A percentile compares a stretch with the other conserved stretches of the same genome.
Conservation (phyloP, 2,113 vertebrate genomes). For the Podarcis cretensis region DNA sequence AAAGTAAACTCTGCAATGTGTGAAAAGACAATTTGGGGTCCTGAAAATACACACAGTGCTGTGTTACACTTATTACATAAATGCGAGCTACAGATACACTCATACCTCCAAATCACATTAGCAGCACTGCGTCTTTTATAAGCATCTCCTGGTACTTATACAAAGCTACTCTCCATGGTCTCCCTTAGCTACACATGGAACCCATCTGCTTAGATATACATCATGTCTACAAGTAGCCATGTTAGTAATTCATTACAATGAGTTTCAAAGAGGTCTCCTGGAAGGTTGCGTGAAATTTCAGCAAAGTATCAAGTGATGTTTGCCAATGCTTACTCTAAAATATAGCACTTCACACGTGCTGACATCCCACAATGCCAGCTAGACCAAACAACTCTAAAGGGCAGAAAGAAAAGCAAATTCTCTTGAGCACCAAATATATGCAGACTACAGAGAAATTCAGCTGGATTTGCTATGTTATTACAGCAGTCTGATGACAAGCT, state of each 20-base stretch:
- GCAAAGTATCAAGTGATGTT: constrained; percentile 58
- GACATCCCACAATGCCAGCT: constrained; percentile 53
- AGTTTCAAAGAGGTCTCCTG: constrained; percentile 48
- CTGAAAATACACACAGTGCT: constrained; percentile 13
- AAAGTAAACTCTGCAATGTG: not conserved
- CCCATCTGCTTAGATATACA: constrained; percentile 47
- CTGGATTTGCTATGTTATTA: constrained; percentile 43
- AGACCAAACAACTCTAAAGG: constrained; percentile 68
- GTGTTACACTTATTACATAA: not conserved
- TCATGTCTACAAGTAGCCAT: constrained; percentile 41
- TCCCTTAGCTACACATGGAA: constrained; percentile 57
- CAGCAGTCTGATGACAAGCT: constrained; percentile 62
- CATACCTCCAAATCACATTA: constrained; percentile 40
- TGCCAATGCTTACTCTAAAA: constrained; percentile 57
- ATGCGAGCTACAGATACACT: constrained; percentile 23
- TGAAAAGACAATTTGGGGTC: not conserved
- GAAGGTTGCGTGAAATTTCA: constrained; percentile 52
- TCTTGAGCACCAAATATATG: constrained; percentile 44
- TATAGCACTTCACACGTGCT: constrained; percentile 61
- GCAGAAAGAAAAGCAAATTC: constrained; percentile 62
- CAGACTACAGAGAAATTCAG: constrained; percentile 57
- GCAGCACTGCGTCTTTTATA: constrained; percentile 40
- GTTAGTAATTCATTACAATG: constrained; percentile 50
- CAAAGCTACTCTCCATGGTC: constrained; percentile 42
- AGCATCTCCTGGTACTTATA: constrained; percentile 27